These are phyloP conservation scores for Apotomis betuletana DNA, from an alignment of 2,888 invertebrate genomes.

Conservation along the genomic window DNA sequence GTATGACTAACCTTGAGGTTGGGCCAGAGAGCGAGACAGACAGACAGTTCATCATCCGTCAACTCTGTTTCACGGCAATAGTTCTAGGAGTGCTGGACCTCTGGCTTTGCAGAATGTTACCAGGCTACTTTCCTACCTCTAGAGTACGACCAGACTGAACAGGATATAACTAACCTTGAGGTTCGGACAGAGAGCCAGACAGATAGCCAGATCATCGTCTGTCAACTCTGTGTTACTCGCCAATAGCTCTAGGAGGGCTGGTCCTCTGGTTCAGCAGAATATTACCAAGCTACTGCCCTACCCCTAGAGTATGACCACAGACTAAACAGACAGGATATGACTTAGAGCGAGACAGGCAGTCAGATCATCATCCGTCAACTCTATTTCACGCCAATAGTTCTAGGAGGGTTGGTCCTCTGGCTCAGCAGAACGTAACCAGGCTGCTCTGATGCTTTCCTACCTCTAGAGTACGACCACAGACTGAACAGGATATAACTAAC, in stretches of 20 bases:
- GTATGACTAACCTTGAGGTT: no score
- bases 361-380: background rate
- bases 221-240: constrained; percentile 10
- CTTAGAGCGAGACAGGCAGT: background rate
- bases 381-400: constrained; percentile 14
- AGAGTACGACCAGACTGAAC: no score
- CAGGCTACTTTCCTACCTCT: no score
- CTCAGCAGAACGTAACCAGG: background rate
- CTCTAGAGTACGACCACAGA: no score
- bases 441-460: no score
- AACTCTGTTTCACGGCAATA: constrained; percentile 4
- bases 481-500: background rate
- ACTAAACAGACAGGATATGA: background rate
- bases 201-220: background rate
- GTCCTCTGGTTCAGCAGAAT: constrained; percentile 9
- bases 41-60: background rate
- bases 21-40: constrained; percentile 3
- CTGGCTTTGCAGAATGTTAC: background rate
- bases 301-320: no score
- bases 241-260: constrained; percentile 4
- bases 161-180: background rate
- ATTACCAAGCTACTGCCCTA: background rate
- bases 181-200: constrained; percentile 9
- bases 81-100: constrained; percentile 7
- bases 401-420: constrained; percentile 1